These are phyloP conservation scores for Triplophysa tibetana DNA, from an alignment of 2,113 vertebrate genomes.

Conservation along the genomic window DNA sequence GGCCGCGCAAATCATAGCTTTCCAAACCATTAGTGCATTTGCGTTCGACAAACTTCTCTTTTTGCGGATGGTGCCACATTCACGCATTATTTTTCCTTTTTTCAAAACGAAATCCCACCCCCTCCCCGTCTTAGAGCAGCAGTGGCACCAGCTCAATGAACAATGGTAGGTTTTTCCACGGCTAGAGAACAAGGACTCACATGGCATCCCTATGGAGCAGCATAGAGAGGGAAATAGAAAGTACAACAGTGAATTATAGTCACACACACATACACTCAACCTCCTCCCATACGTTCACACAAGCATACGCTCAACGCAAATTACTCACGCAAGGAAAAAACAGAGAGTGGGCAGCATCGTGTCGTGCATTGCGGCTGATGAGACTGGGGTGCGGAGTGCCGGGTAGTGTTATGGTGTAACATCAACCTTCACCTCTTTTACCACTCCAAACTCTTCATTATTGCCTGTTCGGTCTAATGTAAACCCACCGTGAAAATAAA, in stretches of 20 bases:
- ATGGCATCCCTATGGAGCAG: conserved; percentile 90
- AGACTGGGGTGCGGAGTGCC: conserved; percentile 40
- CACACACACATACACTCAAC: conserved; percentile 49
- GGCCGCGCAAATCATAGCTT: conserved; percentile 60
- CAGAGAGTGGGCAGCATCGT: conserved; percentile 41
- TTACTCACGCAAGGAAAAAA: conserved; percentile 34
- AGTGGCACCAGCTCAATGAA: conserved; percentile 78
- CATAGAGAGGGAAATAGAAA: conserved; percentile 86
- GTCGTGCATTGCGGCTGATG: conserved; percentile 40
- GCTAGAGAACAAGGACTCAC: conserved; percentile 85
- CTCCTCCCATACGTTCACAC: conserved; percentile 43
- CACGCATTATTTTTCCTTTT: conserved; percentile 36
- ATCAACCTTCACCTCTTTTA: conserved; percentile 39
- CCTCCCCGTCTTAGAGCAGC: conserved; percentile 64
- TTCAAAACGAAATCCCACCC: conserved; percentile 38
- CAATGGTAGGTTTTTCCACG: conserved; percentile 67
- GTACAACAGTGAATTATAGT: conserved; percentile 80
- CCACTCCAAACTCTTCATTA: conserved; percentile 34
- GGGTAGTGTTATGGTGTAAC: conserved; percentile 36
- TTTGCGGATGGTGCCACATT: conserved; percentile 57
- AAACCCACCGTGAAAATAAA: neutral
- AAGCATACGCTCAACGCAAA: conserved; percentile 50
- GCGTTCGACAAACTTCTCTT: conserved; percentile 26
- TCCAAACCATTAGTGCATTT: conserved; percentile 49
- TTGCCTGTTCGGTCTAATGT: neutral